phyloP scores from a whole-genome alignment of 2,888 invertebrate genomes.

The Agonopterix subpropinquella region DNA sequence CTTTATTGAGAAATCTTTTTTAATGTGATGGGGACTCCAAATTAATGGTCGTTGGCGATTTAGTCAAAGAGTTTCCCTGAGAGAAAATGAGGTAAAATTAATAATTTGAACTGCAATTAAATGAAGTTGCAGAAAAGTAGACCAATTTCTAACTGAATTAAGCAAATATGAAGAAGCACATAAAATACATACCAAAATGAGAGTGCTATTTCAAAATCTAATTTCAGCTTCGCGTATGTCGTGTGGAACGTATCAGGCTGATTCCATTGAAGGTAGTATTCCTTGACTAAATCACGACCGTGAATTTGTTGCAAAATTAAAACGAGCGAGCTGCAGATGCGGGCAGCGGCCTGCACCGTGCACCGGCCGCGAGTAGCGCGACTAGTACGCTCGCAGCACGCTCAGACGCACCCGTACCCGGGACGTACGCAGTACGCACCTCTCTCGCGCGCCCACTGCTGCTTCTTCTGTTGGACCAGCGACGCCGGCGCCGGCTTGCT shows the following conservation, averaged over 20 bases:
- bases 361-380: background rate
- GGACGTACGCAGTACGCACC: constrained; percentile 80
- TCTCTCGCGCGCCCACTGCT: constrained; percentile 95
- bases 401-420: constrained; percentile 3
- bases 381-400: background rate
- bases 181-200: constrained; percentile 21
- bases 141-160: too few relatives aligned
- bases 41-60: too few relatives aligned
- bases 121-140: too few relatives aligned
- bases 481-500: constrained; percentile 73
- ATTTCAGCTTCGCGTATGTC: constrained; percentile 17
- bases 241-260: constrained; percentile 20
- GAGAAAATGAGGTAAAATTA: too few relatives aligned
- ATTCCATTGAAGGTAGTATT: constrained; percentile 20
- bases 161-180: too few relatives aligned
- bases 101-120: too few relatives aligned
- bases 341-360: background rate
- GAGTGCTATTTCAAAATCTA: constrained; percentile 14
- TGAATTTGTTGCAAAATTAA: constrained; percentile 39
- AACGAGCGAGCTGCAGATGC: constrained; percentile 18
- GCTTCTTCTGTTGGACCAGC: constrained; percentile 90
- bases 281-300: constrained; percentile 37
- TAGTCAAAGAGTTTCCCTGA: too few relatives aligned
- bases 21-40: too few relatives aligned
- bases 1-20: too few relatives aligned